Evolutionary conservation across 2,888 invertebrate species (phyloP).

Genomic region (Cosmopolites sordidus): DNA sequence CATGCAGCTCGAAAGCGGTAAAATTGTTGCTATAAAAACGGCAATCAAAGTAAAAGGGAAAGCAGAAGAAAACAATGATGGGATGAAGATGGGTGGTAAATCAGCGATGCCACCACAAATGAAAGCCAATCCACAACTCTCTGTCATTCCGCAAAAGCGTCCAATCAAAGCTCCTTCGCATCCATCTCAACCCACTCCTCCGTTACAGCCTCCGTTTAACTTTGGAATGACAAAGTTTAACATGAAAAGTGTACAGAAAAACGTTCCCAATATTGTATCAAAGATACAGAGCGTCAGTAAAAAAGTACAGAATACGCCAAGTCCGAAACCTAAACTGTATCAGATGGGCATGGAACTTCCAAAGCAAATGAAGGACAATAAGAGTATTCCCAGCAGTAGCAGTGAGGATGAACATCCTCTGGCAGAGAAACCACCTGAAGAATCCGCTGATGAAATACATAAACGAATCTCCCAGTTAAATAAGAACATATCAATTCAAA

Average conservation of each 20-base stretch:
- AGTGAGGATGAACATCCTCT: conserved; percentile 33
- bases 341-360: conserved; percentile 39
- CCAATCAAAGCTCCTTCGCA: conserved; percentile 36
- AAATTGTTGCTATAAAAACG: conserved; percentile 87
- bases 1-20: conserved; percentile 90
- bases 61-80: conserved; percentile 48
- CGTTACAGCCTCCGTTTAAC: conserved; percentile 27
- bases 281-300: conserved; percentile 41
- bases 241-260: conserved; percentile 43
- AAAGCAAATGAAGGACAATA: conserved; percentile 32
- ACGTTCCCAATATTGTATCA: conserved; percentile 44
- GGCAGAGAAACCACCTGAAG: conserved; percentile 10
- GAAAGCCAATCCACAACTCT: conserved; percentile 45
- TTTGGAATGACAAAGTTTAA: conserved; percentile 42
- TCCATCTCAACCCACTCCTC: background rate
- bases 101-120: conserved; percentile 43
- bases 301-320: conserved; percentile 33
- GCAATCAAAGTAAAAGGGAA: conserved; percentile 64
- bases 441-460: conserved; percentile 33
- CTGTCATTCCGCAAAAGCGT: conserved; percentile 35
- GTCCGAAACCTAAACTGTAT: conserved; percentile 33
- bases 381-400: conserved; percentile 33
- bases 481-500: conserved; percentile 39
- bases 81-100: conserved; percentile 41
- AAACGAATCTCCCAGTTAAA: conserved; percentile 36